These are phyloP conservation scores for Drosophila emarginata DNA, from an alignment of 2,888 invertebrate genomes.

Conservation along the genomic window DNA sequence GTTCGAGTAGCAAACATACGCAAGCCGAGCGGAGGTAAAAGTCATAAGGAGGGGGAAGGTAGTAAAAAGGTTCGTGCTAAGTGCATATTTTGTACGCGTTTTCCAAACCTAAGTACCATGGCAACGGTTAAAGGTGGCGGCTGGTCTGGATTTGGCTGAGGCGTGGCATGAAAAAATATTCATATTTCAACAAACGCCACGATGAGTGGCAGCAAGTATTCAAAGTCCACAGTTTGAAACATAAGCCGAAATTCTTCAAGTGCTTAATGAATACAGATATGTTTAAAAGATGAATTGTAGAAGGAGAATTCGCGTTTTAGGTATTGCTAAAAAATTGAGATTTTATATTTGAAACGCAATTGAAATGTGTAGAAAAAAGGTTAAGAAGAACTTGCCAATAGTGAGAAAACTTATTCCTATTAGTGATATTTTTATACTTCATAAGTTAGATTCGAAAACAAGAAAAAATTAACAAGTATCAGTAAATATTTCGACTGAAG, in stretches of 20 bases:
- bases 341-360: no score
- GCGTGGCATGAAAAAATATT: conserved; percentile 29
- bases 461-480: no score
- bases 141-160: neutral
- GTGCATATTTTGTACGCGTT: conserved; percentile 68
- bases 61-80: conserved; percentile 66
- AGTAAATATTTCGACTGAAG: no score
- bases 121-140: conserved; percentile 33
- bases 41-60: neutral
- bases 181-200: conserved; percentile 20
- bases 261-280: conserved; percentile 15
- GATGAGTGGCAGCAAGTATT: neutral
- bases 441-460: no score
- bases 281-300: no score
- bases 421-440: no score
- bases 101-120: conserved; percentile 51
- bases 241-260: conserved; percentile 2
- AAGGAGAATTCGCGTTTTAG: no score
- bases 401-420: no score
- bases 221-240: neutral
- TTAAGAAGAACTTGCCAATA: no score
- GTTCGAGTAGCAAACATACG: conserved; percentile 56
- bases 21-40: conserved; percentile 11
- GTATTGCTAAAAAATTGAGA: no score
- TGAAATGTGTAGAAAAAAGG: no score